Evolutionary conservation across 92 coral and sea anemone species (phyloP).

Genomic region (Epizoanthus illoricatus): DNA sequence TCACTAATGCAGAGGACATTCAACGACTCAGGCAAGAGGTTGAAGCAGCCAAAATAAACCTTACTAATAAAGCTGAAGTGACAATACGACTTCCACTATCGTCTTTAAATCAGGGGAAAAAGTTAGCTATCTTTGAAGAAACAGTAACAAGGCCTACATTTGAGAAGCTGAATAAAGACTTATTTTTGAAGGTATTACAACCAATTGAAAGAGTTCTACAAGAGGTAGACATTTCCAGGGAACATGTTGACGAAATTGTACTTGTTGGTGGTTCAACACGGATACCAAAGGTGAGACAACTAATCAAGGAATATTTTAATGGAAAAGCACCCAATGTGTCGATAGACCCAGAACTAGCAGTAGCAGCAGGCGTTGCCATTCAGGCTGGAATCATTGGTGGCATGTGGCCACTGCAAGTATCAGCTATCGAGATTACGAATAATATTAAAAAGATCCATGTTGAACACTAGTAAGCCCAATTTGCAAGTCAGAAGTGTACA

Average conservation of each 20-base stretch:
- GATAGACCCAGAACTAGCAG: conserved; percentile 96
- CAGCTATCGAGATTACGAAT: conserved; percentile 87
- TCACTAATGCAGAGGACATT: conserved; percentile 79
- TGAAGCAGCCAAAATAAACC: conserved; percentile 85
- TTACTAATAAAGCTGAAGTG: conserved; percentile 61
- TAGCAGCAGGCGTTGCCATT: conserved; percentile 95
- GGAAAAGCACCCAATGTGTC: conserved; percentile 95
- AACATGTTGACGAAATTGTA: conserved; percentile 85
- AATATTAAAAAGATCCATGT: conserved; percentile 75
- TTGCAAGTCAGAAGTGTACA: no score
- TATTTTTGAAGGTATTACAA: conserved; percentile 78
- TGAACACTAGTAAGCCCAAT: conserved; percentile 4
- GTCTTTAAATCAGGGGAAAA: conserved; percentile 71
- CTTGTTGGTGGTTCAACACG: conserved; percentile 97
- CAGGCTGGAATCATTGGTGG: conserved; percentile 99
- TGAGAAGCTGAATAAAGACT: conserved; percentile 90
- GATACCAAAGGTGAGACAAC: conserved; percentile 80
- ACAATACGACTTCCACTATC: conserved; percentile 59
- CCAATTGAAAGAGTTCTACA: conserved; percentile 82
- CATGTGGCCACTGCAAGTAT: conserved; percentile 99
- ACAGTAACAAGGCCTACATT: conserved; percentile 68
- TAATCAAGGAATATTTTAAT: conserved; percentile 81
- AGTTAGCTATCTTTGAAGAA: conserved; percentile 71
- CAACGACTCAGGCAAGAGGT: conserved; percentile 86
- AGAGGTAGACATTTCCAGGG: conserved; percentile 77